A percentile compares a stretch with the other conserved stretches of the same genome.
phyloP scores from a whole-genome alignment of 2,113 vertebrate species.

The Pogonocichla stellata region DNA sequence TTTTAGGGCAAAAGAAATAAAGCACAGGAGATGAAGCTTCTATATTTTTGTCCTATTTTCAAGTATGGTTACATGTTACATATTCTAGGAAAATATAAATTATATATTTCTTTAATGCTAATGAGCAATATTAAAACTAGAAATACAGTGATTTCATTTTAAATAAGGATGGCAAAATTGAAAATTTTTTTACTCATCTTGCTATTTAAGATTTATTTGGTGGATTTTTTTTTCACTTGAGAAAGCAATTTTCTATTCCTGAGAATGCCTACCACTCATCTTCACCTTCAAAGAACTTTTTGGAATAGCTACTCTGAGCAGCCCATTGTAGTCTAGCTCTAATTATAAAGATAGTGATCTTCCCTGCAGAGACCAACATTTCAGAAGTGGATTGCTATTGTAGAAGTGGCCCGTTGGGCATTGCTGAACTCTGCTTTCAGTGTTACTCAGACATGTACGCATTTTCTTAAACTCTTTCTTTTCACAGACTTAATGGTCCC shows the following conservation, averaged over 20 bases:
- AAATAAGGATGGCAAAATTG: not conserved
- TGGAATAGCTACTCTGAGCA: constrained; percentile 13
- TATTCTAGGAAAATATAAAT: not conserved
- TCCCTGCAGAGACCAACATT: constrained; percentile 46
- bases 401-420: constrained; percentile 34
- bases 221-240: not conserved
- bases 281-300: constrained; percentile 54
- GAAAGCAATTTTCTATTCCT: constrained; percentile 25
- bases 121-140: not conserved
- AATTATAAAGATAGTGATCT: constrained; percentile 63
- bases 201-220: not conserved
- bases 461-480: constrained; percentile 37
- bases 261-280: constrained; percentile 34
- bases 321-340: constrained; percentile 24
- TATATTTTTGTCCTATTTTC: not conserved
- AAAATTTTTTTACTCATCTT: not conserved
- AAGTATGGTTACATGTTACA: not conserved
- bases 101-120: not conserved
- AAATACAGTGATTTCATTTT: not conserved
- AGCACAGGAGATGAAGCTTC: not conserved
- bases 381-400: constrained; percentile 34
- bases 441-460: not conserved
- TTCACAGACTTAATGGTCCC: not conserved
- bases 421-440: constrained; percentile 39
- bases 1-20: not conserved